Percentiles rank a stretch among this genome's conserved stretches.
phyloP scores from a whole-genome alignment of 2,113 vertebrate species.

The Malurus melanocephalus region DNA sequence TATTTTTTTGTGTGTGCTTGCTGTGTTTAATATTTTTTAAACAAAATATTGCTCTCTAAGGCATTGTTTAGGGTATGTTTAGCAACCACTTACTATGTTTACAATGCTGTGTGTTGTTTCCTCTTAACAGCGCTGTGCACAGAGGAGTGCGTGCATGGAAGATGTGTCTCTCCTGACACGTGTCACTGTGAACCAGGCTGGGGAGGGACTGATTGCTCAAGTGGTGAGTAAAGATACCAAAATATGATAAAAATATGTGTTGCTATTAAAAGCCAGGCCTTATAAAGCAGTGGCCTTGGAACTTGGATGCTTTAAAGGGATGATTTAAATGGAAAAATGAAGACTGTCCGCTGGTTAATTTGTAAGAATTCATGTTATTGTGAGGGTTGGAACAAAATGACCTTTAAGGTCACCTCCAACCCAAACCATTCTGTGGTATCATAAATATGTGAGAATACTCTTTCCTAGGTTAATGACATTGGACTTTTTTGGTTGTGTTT shows the following conservation, averaged over 20 bases:
- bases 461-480: neutral
- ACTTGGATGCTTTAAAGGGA: neutral
- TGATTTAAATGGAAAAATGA: neutral
- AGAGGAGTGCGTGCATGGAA: constrained; percentile 93
- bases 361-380: neutral
- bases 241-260: neutral
- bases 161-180: constrained; percentile 94
- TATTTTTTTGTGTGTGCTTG: neutral
- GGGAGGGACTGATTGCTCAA: constrained; percentile 97
- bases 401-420: neutral
- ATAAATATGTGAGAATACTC: neutral
- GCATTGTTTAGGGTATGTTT: neutral
- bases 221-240: constrained; percentile 83
- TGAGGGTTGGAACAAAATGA: neutral
- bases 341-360: neutral
- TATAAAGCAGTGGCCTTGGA: neutral
- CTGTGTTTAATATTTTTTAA: constrained; percentile 26
- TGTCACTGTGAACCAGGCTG: constrained; percentile 97
- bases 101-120: neutral
- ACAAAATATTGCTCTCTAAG: neutral
- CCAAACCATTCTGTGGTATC: neutral
- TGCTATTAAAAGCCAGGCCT: neutral
- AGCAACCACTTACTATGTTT: neutral
- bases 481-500: neutral
- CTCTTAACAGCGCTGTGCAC: constrained; percentile 87